These are phyloP conservation scores for Esox masquinongy DNA, from an alignment of 2,797 vertebrate genomes.

Conservation along the genomic window DNA sequence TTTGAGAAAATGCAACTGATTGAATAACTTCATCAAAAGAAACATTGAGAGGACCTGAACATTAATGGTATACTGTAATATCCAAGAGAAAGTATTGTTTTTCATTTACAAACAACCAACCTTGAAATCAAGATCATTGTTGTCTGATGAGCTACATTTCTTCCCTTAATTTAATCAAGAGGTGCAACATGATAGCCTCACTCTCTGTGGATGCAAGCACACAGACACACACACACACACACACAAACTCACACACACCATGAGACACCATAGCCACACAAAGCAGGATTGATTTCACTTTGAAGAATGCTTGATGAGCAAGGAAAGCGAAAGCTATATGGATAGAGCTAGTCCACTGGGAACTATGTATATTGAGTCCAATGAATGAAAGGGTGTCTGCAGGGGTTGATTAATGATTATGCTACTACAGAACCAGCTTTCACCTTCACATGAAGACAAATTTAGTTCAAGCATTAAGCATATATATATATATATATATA, in stretches of 20 bases:
- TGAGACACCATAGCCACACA: constrained; percentile 8
- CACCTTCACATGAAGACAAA: constrained; percentile 36
- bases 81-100: neutral
- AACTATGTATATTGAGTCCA: constrained; percentile 52
- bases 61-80: neutral
- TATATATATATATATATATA: too few species aligned
- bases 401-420: constrained; percentile 50
- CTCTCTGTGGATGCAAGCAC: neutral
- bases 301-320: constrained; percentile 58
- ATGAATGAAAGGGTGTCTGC: constrained; percentile 55
- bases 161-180: neutral
- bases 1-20: neutral
- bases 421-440: constrained; percentile 34
- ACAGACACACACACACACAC: neutral
- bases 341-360: constrained; percentile 47
- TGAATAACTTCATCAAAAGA: neutral
- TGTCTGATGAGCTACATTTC: neutral
- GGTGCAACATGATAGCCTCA: neutral
- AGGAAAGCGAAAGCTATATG: constrained; percentile 50
- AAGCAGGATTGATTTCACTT: constrained; percentile 57
- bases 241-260: neutral
- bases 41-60: neutral
- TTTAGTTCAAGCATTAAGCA: neutral
- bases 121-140: neutral
- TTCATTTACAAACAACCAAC: constrained; percentile 2